Conservation (phyloP, 2,888 invertebrate species). For the Coelopa pilipes region DNA sequence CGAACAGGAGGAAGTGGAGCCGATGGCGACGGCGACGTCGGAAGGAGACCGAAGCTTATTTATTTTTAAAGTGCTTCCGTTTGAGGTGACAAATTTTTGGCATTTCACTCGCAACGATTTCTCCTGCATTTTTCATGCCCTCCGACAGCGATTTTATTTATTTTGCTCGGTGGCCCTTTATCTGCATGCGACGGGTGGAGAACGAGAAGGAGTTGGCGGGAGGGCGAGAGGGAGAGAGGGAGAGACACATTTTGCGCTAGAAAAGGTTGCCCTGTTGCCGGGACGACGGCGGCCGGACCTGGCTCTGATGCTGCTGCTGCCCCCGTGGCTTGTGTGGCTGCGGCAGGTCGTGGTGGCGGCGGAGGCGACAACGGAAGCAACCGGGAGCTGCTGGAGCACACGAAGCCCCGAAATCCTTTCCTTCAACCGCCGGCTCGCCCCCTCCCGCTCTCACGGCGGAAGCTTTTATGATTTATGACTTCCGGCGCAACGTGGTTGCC, state of each 20-base stretch:
- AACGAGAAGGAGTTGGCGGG: too few species aligned
- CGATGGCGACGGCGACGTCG: not conserved
- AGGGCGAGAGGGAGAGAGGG: too few species aligned
- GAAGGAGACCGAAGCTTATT: constrained; percentile 34
- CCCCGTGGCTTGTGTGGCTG: constrained; percentile 26
- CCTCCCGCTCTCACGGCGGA: constrained; percentile 10
- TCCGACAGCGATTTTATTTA: not conserved
- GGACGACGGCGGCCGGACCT: not conserved
- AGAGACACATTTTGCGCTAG: not conserved
- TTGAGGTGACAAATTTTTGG: constrained; percentile 46
- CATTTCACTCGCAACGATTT: constrained; percentile 32
- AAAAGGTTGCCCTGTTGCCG: constrained; percentile 23
- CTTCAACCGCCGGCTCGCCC: not conserved
- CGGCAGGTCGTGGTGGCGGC: constrained; percentile 1
- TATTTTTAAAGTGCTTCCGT: constrained; percentile 47
- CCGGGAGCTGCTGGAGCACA: constrained; percentile 15
- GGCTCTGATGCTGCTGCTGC: not conserved
- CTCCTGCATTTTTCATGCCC: constrained; percentile 11
- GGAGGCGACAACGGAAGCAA: constrained; percentile 20
- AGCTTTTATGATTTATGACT: constrained; percentile 31
- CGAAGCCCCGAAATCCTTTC: not conserved
- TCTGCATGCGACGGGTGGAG: constrained; percentile 18
- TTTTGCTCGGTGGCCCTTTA: constrained; percentile 3
- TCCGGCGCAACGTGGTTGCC: constrained; percentile 11
- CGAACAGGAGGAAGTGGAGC: too few species aligned